Evolutionary conservation across 2,888 invertebrate genomes (phyloP).

Genomic region (Lepidocyrtinus sp.): DNA sequence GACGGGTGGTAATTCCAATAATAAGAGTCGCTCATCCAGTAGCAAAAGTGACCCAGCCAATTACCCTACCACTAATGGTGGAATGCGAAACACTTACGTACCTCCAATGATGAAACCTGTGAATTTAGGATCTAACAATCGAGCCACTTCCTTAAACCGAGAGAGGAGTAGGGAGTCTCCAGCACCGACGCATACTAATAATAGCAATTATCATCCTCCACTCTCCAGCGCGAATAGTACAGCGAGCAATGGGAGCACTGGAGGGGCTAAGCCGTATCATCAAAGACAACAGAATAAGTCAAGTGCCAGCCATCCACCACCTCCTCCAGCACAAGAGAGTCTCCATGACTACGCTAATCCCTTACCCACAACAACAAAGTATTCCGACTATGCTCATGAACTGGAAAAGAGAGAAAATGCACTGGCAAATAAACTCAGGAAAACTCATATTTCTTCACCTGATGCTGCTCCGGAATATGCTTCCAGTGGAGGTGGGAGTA

Average conservation of each 20-base stretch:
- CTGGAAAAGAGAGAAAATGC: slow-evolving; percentile 54
- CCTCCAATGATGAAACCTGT: slow-evolving; percentile 40
- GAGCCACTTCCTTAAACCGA: slow-evolving; percentile 27
- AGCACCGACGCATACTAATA: neutral
- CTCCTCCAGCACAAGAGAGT: slow-evolving; percentile 19
- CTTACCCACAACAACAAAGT: slow-evolving; percentile 58
- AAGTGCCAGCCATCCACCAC: slow-evolving; percentile 42
- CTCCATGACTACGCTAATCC: slow-evolving; percentile 37
- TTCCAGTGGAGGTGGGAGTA: slow-evolving; percentile 17
- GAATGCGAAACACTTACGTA: slow-evolving; percentile 30
- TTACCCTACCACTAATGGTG: slow-evolving; percentile 8
- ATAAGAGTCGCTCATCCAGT: slow-evolving; percentile 48
- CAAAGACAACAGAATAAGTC: slow-evolving; percentile 40
- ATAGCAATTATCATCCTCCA: neutral
- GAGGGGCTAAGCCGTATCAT: slow-evolving; percentile 37
- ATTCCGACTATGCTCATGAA: slow-evolving; percentile 59
- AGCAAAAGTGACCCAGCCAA: slow-evolving; percentile 61
- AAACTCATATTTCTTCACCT: slow-evolving; percentile 29
- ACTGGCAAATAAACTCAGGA: slow-evolving; percentile 47
- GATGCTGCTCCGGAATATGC: slow-evolving; percentile 7
- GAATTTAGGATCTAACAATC: slow-evolving; percentile 43
- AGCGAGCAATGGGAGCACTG: neutral
- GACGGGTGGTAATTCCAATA: neutral
- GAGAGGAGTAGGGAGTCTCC: slow-evolving; percentile 28
- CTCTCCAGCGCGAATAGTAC: slow-evolving; percentile 35